Conservation (phyloP, 2,888 invertebrate species). For the Bhutanitis thaidina region DNA sequence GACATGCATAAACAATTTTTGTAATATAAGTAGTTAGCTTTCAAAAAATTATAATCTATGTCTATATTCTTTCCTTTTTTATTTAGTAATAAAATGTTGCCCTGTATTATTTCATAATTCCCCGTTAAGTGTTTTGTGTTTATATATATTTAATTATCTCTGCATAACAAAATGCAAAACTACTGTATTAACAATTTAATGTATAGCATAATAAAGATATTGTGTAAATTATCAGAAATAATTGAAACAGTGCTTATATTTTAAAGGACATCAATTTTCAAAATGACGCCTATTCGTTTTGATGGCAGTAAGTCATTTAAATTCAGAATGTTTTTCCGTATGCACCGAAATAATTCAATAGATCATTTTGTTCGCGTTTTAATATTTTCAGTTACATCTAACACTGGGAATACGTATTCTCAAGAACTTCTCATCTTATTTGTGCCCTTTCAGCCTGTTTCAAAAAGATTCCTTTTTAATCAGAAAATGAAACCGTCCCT, state of each 20-base stretch:
- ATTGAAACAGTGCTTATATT: no score
- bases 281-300: conserved; percentile 5
- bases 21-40: conserved; percentile 74
- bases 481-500: conserved; percentile 13
- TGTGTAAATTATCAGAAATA: no score
- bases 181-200: no score
- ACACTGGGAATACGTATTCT: neutral
- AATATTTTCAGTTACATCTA: no score
- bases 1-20: conserved; percentile 64
- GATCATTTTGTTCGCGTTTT: no score
- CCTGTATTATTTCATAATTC: conserved; percentile 20
- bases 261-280: neutral
- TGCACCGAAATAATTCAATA: neutral
- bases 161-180: neutral
- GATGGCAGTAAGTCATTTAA: neutral
- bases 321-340: neutral
- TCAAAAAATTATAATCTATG: conserved; percentile 48
- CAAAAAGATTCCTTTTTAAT: neutral
- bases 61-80: conserved; percentile 28
- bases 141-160: neutral
- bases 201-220: no score
- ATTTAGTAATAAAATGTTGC: conserved; percentile 23
- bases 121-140: conserved; percentile 4
- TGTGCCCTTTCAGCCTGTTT: neutral
- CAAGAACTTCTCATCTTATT: neutral